Evolutionary conservation across 2,113 vertebrate species (phyloP), one percentile per base, ranked within the genome.

Genomic region (Clarias macrocephalus): DNA sequence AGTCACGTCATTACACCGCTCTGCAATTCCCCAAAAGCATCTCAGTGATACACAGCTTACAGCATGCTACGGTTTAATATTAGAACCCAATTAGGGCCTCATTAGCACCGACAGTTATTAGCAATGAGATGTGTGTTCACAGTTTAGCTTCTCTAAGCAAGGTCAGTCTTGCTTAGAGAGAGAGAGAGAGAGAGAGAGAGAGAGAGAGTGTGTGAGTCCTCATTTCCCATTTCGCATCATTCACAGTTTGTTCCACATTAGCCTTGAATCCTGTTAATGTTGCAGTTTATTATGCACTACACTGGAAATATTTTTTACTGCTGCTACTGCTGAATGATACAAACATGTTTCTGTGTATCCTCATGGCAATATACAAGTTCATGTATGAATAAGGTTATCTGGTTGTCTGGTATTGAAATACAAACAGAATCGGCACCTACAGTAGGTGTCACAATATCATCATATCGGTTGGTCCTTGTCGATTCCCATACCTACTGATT

Each of bases 21-120:
- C 72, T 77, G 8, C 57, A 28, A 48, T 54, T 72, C 23, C 66
- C 73, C 21, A 7, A 79, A 30, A 57, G 28, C 25, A 57, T 57
- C 59, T 4, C 33, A 30, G 84, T 30, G 60, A 56, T 23, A 18
- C 56, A 37, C 28, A 59, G 42, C 25, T 33, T 7, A 84, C 52
- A 30, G 65, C 1, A 4, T 12, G 62, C 25, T 65, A 30, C 63
- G 33, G 12, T 57, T 54, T 11, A 59, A 30, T 25, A 70, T 68
- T 23, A 16, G 52, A 56, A 15, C 11, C 5, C 82, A 8, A 28
- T 83, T 33, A 72, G 82, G 66, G 28, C 9, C 52, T 84, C 66
- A 30, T 83, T 70, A 70, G 33, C 70, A 37, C 56, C 28, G 72
- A 77, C 84, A 63, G 72, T 28, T 48, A 75, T 75, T 63, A 62